A percentile compares a stretch with the other conserved stretches of the same genome.
Conservation (phyloP, 2,888 invertebrate species). For the Lypha dubia region DNA sequence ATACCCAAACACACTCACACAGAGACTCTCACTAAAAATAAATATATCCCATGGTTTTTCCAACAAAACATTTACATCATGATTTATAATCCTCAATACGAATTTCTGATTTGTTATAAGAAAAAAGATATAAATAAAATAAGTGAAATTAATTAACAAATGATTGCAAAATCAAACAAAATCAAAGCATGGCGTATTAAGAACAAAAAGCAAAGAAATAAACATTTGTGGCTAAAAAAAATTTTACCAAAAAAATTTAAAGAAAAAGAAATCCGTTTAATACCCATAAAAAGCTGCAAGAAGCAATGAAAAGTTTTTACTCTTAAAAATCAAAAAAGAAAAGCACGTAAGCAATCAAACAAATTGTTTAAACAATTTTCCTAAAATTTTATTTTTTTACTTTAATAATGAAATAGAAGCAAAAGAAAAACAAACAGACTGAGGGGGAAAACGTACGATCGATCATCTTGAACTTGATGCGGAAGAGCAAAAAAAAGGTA, state of each 20-base stretch:
- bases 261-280: conserved; percentile 45
- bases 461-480: conserved; percentile 63
- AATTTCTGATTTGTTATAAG: conserved; percentile 7
- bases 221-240: neutral
- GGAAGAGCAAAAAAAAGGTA: conserved; percentile 24
- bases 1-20: neutral
- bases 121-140: conserved; percentile 11
- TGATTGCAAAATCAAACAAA: conserved; percentile 51
- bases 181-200: conserved; percentile 40
- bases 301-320: conserved; percentile 43
- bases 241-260: conserved; percentile 1
- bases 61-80: conserved; percentile 34
- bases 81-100: conserved; percentile 36
- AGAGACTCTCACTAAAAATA: neutral
- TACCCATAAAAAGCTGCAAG: conserved; percentile 31
- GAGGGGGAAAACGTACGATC: neutral
- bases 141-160: conserved; percentile 43
- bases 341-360: conserved; percentile 32
- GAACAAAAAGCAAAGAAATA: conserved; percentile 3
- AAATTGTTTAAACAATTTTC: conserved; percentile 43
- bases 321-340: conserved; percentile 43
- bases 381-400: conserved; percentile 43
- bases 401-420: conserved; percentile 32
- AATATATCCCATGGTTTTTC: conserved; percentile 39
- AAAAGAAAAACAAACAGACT: neutral